Base-by-base conservation (phyloP, 92 coral and sea anemone species). In the Palythoa caribaeorum region DNA sequence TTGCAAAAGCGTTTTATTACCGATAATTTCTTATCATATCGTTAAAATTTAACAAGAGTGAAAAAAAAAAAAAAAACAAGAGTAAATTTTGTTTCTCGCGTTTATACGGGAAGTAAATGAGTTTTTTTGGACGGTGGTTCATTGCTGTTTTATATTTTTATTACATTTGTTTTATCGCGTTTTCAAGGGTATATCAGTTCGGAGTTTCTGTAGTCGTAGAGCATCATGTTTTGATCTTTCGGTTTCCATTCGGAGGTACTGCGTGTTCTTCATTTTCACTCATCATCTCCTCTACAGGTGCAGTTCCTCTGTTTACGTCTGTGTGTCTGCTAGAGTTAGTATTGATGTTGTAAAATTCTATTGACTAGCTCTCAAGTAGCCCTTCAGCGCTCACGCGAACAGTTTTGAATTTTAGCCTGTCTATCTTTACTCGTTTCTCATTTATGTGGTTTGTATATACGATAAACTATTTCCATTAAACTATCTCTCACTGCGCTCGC, bases 281-380 rank as follows among this genome's bases (percentile, higher is more conserved):
- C 14, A 20, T 70, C n/a, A 20, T 12, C 65, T 3, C 65, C 65
- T 59, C 65, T 20, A 17, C 65, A 14, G 6, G 65, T 6, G 19
- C 28, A 28, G 65, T 59, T n/a, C 6, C 19, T 59, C 7, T 70
- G 28, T 70, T 10, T 9, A 35, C 47, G 84, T 38, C 50, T 79
- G 84, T 37, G 84, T 59, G 71, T 57, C 13, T 38, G 83, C 13
- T 20, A 20, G 15, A 20, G n/a, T 78, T 9, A 53, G 83, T 12
- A 6, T 60, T 40, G 28, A 28, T 59, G 5, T 79, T 19, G 2
- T 48, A 19, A 28, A 28, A 16, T 66, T 20, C 40, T 13, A 11
- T 38, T 12, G 44, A 54, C 38, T 11, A 54, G 9, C 69, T 77
- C 53, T 76, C 16, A 10, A 37, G 50, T 39, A 17, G 12, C n/a